Base-by-base conservation (phyloP, 2,888 invertebrate genomes). In the Drosophila anomalata region DNA sequence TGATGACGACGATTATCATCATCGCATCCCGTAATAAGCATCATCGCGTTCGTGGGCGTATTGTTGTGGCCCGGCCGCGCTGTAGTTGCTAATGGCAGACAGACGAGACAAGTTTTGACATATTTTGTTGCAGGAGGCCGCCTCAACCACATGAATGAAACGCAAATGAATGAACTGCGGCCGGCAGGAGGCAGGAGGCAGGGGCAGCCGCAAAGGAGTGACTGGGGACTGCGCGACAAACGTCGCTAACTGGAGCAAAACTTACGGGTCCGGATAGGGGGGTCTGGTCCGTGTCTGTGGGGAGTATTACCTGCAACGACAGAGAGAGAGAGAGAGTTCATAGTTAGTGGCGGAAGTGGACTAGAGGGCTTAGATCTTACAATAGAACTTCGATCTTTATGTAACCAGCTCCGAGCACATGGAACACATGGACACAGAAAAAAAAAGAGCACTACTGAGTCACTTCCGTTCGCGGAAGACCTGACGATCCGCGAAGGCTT, bases 51-150 rank as follows among this genome's bases (percentile, higher is more conserved):
- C 75, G 78, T 77, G 72, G 79, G 78, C 76, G 82, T 73, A 60
- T 75, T 81, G 61, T 61, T 56, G 42, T 63, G 47, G 56, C 44
- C 11, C 4, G 4, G 44, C 61, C 52, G 60, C 12, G 60, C 11
- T 57, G 71, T 11, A 68, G 69, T 77, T 83, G 87, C 87, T 88
- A 88, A 88, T 83, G 82, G 82, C 82, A 82, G 89, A 75, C 82
- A 82, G 82, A 87, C 88, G 78, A 87, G 77, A 85, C 88, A 89
- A 86, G 89, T 85, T 85, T 85, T 85, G 85, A 89, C 85, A 85
- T 89, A 79, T 80, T 89, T 89, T 82, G 68, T 76, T 77, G 67
- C 68, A 58, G 44, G 61, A 47, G 31, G 31, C 33, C 72, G 80
- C 85, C 17, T 17, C 1, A 17, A 17, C 17, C 63, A 84, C 89